These are phyloP conservation scores for Baronia brevicornis DNA, from an alignment of 2,888 invertebrate genomes.

Conservation along the genomic window DNA sequence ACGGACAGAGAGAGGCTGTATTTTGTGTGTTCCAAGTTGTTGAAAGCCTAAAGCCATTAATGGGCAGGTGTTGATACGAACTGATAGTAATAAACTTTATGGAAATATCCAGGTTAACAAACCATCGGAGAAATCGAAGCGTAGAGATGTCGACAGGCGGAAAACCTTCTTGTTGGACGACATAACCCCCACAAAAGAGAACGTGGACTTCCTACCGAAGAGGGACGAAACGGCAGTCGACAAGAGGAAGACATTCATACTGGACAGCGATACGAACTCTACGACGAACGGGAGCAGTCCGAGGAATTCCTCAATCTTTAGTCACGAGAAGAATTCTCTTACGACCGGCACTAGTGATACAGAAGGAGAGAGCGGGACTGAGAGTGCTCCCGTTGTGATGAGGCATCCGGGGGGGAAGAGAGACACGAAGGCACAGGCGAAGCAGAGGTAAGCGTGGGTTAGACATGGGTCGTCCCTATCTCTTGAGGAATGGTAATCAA, in stretches of 20 bases:
- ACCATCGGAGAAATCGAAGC: conserved; percentile 40
- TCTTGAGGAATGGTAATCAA: too few relatives aligned
- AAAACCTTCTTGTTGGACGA: conserved; percentile 61
- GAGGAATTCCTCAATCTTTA: conserved; percentile 62
- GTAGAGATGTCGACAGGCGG: conserved; percentile 47
- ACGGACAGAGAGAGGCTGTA: too few relatives aligned
- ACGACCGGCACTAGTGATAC: conserved; percentile 59
- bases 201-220: conserved; percentile 46
- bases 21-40: too few relatives aligned
- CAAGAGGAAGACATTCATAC: conserved; percentile 62
- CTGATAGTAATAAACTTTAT: too few relatives aligned
- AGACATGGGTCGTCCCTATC: not conserved
- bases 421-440: conserved; percentile 33
- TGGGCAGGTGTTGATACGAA: too few relatives aligned
- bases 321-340: conserved; percentile 51
- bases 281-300: conserved; percentile 69
- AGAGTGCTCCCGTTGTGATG: conserved; percentile 57
- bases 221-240: conserved; percentile 41
- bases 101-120: conserved; percentile 51
- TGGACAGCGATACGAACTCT: conserved; percentile 65
- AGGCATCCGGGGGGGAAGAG: conserved; percentile 40
- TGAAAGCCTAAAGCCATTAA: too few relatives aligned
- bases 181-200: conserved; percentile 58
- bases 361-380: conserved; percentile 62
- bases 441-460: conserved; percentile 42